Evolutionary conservation across 1,140 invertebrate genomes (phyloP).

Genomic region (Ruditapes philippinarum): DNA sequence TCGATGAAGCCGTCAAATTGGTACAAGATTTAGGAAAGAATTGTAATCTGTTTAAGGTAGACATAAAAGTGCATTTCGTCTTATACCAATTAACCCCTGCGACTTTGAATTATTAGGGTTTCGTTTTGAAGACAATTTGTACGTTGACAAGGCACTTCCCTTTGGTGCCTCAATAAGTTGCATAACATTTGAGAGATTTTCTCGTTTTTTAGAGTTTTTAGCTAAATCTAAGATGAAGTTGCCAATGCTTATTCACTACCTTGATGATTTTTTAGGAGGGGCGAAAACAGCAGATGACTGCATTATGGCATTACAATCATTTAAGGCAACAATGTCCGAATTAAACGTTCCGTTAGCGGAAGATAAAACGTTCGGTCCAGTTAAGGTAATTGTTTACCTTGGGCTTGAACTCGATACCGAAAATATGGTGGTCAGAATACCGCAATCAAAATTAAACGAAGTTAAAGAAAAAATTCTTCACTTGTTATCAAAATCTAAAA

Average conservation of each 20-base stretch:
- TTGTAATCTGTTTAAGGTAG: slow-evolving; percentile 35
- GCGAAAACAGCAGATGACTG: background rate
- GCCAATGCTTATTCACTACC: slow-evolving; percentile 30
- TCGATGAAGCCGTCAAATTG: no score
- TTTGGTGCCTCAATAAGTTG: no score
- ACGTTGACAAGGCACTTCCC: slow-evolving; percentile 2
- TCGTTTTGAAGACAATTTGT: slow-evolving; percentile 18
- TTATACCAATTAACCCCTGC: slow-evolving; percentile 19
- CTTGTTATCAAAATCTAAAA: background rate
- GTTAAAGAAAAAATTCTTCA: background rate
- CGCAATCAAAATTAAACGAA: background rate
- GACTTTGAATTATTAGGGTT: slow-evolving; percentile 38
- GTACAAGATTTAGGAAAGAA: slow-evolving; percentile 52
- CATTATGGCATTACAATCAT: background rate
- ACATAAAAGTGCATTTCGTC: slow-evolving; percentile 65
- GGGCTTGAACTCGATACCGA: slow-evolving; percentile 48
- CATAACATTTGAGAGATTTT: slow-evolving; percentile 29
- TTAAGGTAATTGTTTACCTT: background rate
- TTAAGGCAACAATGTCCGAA: background rate
- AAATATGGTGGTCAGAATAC: slow-evolving; percentile 30
- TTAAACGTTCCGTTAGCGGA: slow-evolving; percentile 1
- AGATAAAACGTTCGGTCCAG: slow-evolving; percentile 18
- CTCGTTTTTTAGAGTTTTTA: slow-evolving; percentile 12
- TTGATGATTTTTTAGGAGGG: slow-evolving; percentile 55
- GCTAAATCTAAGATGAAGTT: background rate